phyloP scores from a whole-genome alignment of 1,140 invertebrate genomes.

The Danaus plexippus region DNA sequence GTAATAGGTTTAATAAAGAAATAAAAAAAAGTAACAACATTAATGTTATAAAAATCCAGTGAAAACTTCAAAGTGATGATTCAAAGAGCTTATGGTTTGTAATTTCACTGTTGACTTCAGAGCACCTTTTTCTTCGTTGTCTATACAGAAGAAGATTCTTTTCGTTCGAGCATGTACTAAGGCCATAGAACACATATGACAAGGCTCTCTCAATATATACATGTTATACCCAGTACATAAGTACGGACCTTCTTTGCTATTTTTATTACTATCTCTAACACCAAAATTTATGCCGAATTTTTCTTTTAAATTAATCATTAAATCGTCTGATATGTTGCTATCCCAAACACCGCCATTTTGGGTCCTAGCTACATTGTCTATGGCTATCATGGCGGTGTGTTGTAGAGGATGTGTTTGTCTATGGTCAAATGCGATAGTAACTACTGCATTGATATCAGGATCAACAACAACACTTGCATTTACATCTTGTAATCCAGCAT shows the following conservation, averaged over 20 bases:
- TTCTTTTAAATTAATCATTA: conserved; percentile 38
- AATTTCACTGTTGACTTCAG: conserved; percentile 81
- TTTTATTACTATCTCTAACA: conserved; percentile 42
- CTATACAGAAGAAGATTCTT: conserved; percentile 84
- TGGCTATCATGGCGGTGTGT: conserved; percentile 88
- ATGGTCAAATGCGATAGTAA: conserved; percentile 78
- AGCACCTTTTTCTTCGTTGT: conserved; percentile 75
- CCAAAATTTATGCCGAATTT: conserved; percentile 24
- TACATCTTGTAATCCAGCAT: conserved; percentile 35
- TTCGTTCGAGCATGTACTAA: conserved; percentile 89
- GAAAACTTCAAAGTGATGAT: conserved; percentile 93
- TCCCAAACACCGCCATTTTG: conserved; percentile 87
- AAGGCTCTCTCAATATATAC: conserved; percentile 89
- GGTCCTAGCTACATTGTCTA: conserved; percentile 86
- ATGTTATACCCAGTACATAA: conserved; percentile 92
- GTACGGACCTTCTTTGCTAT: conserved; percentile 75
- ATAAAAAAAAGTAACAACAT: conserved; percentile 1
- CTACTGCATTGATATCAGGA: conserved; percentile 73
- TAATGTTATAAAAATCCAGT: conserved; percentile 51
- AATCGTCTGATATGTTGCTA: conserved; percentile 13
- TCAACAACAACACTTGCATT: conserved; percentile 79
- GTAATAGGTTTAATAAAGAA: background rate
- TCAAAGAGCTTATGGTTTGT: conserved; percentile 84
- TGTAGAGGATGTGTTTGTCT: conserved; percentile 79
- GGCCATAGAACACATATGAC: conserved; percentile 95